Base-by-base conservation (phyloP, 2,113 vertebrate species). In the Cochlearius cochlearius region DNA sequence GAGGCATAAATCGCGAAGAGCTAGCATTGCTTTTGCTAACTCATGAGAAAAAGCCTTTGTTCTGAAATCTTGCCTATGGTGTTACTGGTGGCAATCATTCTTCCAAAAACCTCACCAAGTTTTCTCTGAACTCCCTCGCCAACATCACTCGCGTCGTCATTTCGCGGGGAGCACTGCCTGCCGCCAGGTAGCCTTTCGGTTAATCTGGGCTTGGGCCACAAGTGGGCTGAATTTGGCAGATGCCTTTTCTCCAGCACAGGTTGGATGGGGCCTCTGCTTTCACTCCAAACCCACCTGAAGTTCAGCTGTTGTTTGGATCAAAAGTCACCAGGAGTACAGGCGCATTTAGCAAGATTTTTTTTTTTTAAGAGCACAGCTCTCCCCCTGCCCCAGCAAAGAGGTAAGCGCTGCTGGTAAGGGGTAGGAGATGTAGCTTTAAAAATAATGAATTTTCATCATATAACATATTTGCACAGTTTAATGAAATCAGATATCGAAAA, bases 11-110 rank as follows among this genome's bases (percentile, higher is more conserved):
- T 96, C 2, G 7, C 22, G 3, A 32, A 55, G 14, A 88, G 56
- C 84, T 63, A 66, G 68, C 78, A 56, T 67, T 62, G 53, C 91
- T 96, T 97, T 86, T 94, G 97, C 95, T 95, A 95, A 88, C 87
- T 93, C 95, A 97, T 92, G 96, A 97, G 89, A 97, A 97, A 97
- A 92, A 82, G 38, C 30, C 85, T 92, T 93, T 97, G 82, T 94
- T 96, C 94, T 90, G 81, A 90, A 86, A 88, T 87, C 75, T 92
- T 84, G 85, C 92, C 94, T 56, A 11, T 82, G 56, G 81, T 85
- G 34, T 63, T 97, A 77, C 52, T 85, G 78, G 52, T 19, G 3
- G 74, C 73, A 45, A 74, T 92, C 52, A 62, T 60, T 91, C 73
- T 67, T 36, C 64, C 1, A 10, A 79, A 96, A 91, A 68, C 29